Percentiles rank a stretch among this genome's conserved stretches.
phyloP scores from a whole-genome alignment of 2,113 vertebrate species.

The Chaenocephalus aceratus region DNA sequence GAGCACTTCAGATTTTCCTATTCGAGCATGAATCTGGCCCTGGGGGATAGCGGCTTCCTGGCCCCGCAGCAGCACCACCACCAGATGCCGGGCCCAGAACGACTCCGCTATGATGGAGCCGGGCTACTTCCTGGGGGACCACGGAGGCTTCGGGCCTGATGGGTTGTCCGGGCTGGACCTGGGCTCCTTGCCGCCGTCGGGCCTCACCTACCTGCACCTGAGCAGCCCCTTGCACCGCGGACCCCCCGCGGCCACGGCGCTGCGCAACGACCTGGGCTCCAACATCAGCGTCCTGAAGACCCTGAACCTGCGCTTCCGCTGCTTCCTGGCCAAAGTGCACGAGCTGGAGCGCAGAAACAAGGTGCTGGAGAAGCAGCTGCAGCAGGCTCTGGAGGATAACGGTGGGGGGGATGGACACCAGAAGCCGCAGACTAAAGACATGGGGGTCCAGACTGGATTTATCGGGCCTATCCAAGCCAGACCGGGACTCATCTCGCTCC shows the following conservation, averaged over 20 bases:
- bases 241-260: constrained; percentile 80
- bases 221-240: constrained; percentile 66
- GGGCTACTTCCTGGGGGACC: constrained; percentile 69
- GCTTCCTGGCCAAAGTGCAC: constrained; percentile 91
- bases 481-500: constrained; percentile 65
- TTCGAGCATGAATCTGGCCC: constrained; percentile 81
- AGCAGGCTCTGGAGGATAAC: constrained; percentile 78
- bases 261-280: constrained; percentile 88
- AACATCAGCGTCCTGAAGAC: constrained; percentile 91
- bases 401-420: constrained; percentile 52
- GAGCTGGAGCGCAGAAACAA: constrained; percentile 90
- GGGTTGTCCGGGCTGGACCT: constrained; percentile 71
- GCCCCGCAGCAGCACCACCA: constrained; percentile 69
- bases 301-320: constrained; percentile 90
- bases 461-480: constrained; percentile 55
- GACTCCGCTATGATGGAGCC: constrained; percentile 64
- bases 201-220: constrained; percentile 70
- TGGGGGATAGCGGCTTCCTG: constrained; percentile 73
- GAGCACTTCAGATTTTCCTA: constrained; percentile 83
- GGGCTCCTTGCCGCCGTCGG: constrained; percentile 61
- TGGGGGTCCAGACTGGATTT: constrained; percentile 85
- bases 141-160: constrained; percentile 62
- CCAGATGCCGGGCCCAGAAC: constrained; percentile 56
- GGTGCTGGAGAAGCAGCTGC: constrained; percentile 88
- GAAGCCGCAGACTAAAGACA: constrained; percentile 80